Conservation (phyloP, 37 sponge, comb jelly and placozoan genomes). For the Oopsacas minuta region DNA sequence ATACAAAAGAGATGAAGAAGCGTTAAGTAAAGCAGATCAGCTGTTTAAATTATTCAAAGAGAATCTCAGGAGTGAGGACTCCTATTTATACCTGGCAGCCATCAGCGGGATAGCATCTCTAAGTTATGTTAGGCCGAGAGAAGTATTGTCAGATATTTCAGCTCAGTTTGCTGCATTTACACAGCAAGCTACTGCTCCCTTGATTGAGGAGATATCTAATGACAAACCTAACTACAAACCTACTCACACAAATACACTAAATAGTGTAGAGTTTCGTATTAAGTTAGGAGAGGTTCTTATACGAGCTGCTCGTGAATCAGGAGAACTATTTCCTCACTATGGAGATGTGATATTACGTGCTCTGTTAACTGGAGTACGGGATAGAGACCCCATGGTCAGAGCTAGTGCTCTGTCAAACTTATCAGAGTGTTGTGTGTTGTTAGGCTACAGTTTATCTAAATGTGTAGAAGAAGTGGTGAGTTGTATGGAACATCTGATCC, state of each 20-base stretch:
- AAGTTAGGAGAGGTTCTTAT: conserved; percentile 72
- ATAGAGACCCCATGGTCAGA: conserved; percentile 38
- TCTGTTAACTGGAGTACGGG: conserved; percentile 33
- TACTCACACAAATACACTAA: background rate
- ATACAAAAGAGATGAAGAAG: conserved; percentile 28
- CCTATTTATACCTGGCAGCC: conserved; percentile 76
- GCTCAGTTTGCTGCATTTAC: conserved; percentile 1
- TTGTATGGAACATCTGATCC: conserved; percentile 31
- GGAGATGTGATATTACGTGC: conserved; percentile 38
- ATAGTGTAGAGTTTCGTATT: conserved; percentile 29
- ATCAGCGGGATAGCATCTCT: conserved; percentile 63
- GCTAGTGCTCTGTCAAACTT: conserved; percentile 64
- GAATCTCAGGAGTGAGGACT: conserved; percentile 43
- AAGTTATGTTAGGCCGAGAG: conserved; percentile 1
- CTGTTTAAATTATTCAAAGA: conserved; percentile 36
- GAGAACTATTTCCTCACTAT: conserved; percentile 57
- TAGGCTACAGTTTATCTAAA: conserved; percentile 29
- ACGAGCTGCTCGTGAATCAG: conserved; percentile 29
- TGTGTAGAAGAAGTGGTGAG: conserved; percentile 35
- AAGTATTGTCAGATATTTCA: conserved; percentile 16
- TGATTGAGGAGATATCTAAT: background rate
- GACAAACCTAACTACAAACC: background rate
- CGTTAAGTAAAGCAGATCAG: conserved; percentile 11
- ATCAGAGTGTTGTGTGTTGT: conserved; percentile 35
- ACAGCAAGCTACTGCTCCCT: background rate